phyloP scores from a whole-genome alignment of 2,888 invertebrate genomes.

The Polyommatus iphigenia region DNA sequence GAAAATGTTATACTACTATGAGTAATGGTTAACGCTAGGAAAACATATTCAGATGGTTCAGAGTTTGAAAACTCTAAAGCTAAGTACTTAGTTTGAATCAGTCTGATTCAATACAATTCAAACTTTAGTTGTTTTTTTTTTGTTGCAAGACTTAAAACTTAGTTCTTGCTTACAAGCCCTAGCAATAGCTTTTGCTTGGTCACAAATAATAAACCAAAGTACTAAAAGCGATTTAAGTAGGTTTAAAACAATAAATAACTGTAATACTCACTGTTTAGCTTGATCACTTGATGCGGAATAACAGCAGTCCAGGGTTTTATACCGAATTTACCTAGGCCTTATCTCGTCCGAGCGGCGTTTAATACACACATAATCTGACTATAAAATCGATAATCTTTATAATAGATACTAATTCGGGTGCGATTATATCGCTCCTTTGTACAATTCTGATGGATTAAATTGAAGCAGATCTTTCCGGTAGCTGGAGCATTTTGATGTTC shows the following conservation, averaged over 20 bases:
- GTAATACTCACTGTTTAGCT: neutral
- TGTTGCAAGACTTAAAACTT: too few relatives aligned
- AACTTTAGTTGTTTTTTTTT: too few relatives aligned
- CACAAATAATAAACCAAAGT: neutral
- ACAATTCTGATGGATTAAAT: neutral
- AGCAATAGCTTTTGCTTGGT: neutral
- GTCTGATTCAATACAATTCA: too few relatives aligned
- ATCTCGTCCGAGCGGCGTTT: conserved; percentile 12
- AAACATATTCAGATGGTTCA: too few relatives aligned
- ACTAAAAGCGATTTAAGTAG: neutral
- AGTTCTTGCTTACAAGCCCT: too few relatives aligned
- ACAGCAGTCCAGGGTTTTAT: conserved; percentile 10
- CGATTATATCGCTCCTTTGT: neutral
- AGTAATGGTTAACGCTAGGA: neutral
- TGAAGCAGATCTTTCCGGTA: neutral
- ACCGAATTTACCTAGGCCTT: neutral
- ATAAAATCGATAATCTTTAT: conserved; percentile 26
- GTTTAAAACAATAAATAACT: neutral
- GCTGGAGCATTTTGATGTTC: neutral
- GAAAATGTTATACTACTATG: conserved; percentile 33
- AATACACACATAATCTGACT: conserved; percentile 22
- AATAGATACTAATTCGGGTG: conserved; percentile 10
- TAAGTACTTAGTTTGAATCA: too few relatives aligned
- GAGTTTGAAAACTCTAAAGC: too few relatives aligned
- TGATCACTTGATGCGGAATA: conserved; percentile 5